Conservation (phyloP, 64 coral and sea anemone genomes). For the Porites australiensis region DNA sequence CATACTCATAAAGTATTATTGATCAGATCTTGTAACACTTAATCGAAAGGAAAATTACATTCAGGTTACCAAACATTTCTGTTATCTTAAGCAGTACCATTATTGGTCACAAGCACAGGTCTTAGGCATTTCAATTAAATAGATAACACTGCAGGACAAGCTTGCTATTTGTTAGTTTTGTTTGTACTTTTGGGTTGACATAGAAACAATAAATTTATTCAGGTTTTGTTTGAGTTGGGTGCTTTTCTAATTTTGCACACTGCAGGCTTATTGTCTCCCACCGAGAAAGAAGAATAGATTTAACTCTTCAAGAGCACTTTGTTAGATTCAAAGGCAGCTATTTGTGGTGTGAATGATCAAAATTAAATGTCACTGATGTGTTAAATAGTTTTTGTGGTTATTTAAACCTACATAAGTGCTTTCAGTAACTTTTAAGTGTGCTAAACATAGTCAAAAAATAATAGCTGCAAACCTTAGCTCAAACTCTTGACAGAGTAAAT, state of each 20-base stretch:
- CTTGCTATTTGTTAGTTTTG: background rate
- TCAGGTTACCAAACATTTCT: background rate
- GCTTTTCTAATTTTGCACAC: conserved; percentile 38
- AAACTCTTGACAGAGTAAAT: no score
- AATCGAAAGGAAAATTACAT: no score
- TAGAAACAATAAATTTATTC: background rate
- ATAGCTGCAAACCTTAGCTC: no score
- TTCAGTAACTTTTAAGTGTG: no score
- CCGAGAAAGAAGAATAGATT: background rate
- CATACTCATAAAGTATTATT: background rate
- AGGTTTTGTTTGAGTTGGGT: background rate
- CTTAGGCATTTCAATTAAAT: background rate
- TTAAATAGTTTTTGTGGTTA: conserved; percentile 17
- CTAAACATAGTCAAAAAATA: no score
- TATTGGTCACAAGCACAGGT: background rate
- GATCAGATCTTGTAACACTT: background rate
- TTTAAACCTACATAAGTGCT: no score
- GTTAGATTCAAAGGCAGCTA: background rate
- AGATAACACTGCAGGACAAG: background rate
- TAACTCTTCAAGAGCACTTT: background rate
- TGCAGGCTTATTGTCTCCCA: background rate
- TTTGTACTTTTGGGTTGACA: background rate
- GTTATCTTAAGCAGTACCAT: background rate
- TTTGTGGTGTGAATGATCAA: background rate
- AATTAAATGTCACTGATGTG: conserved; percentile 19